Conservation (phyloP, 2,797 vertebrate genomes). For the Amblyopsis hoosieri region DNA sequence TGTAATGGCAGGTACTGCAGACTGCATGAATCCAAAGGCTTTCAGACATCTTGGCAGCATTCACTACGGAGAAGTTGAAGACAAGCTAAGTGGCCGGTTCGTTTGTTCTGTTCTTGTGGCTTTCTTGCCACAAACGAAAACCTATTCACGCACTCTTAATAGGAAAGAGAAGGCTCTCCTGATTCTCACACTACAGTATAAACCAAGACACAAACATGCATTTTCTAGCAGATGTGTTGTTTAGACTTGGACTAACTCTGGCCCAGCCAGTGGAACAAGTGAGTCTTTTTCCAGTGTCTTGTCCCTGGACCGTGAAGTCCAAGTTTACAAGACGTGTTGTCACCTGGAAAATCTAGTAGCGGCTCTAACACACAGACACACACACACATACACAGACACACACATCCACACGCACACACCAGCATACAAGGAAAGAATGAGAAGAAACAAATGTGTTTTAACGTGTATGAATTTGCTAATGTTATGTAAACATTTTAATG, state of each 20-base stretch:
- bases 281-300: conserved; percentile 30
- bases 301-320: conserved; percentile 44
- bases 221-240: background rate
- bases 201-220: background rate
- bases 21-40: background rate
- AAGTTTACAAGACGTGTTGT: conserved; percentile 10
- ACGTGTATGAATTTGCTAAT: too few species aligned
- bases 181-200: background rate
- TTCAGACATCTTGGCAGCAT: too few species aligned
- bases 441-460: too few species aligned
- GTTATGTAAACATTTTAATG: too few species aligned
- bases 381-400: background rate
- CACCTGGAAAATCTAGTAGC: conserved; percentile 59
- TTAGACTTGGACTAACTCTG: conserved; percentile 8
- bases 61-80: too few species aligned
- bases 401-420: background rate
- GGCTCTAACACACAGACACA: conserved; percentile 15
- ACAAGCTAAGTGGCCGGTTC: too few species aligned
- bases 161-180: background rate
- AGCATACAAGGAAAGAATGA: background rate
- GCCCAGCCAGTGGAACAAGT: conserved; percentile 26
- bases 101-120: too few species aligned
- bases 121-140: background rate
- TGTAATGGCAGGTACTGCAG: background rate
- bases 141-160: background rate